Evolutionary conservation across 2,888 invertebrate species (phyloP), one percentile per base, ranked within the genome.

Genomic region (Diabrotica balteata): DNA sequence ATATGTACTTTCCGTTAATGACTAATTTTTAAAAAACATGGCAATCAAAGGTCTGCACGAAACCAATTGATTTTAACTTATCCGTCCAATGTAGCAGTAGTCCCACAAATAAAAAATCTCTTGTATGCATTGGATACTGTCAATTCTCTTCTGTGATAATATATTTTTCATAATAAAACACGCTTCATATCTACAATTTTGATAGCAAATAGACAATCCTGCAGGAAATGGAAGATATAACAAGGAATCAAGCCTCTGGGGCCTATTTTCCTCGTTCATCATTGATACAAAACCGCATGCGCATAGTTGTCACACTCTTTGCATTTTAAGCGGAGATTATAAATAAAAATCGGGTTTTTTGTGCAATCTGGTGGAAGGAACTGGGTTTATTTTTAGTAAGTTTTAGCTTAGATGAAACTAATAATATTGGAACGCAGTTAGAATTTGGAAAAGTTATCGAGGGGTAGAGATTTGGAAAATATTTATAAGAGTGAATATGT

Each of bases 321-420:
- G 64, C 63, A 51, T 59, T 55, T 46, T 53, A 53, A 46, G 70
- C 70, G 73, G 71, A 68, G 71, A 74, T 67, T 70, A 73, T 76
- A 77, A 63, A 72, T 75, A 73, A 78, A 77, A 80, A 89, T 91
- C 91, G 91, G 91, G 91, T 91, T 91, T 88, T 88, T 90, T 91
- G 91, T 92, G 91, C 91, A 92, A 91, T 92, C 90, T 88, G 90
- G 90, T 90, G 79, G 77, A 78, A 73, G 80, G 79, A 79, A 75
- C 76, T 79, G 77, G 79, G 80, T 77, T 75, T 74, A 74, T 60
- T 60, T 72, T 72, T 73, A 73, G 70, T 77, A 76, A 78, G 45
- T 77, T 73, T 70, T 78, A 78, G 75, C 72, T 68, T 74, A 76
- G 71, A 62, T 61, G 66, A 57, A 73, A 71, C 55, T 70, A 68